These are phyloP conservation scores for Rhizomys pruinosus DNA, from an alignment of 2,113 vertebrate genomes.

Conservation along the genomic window DNA sequence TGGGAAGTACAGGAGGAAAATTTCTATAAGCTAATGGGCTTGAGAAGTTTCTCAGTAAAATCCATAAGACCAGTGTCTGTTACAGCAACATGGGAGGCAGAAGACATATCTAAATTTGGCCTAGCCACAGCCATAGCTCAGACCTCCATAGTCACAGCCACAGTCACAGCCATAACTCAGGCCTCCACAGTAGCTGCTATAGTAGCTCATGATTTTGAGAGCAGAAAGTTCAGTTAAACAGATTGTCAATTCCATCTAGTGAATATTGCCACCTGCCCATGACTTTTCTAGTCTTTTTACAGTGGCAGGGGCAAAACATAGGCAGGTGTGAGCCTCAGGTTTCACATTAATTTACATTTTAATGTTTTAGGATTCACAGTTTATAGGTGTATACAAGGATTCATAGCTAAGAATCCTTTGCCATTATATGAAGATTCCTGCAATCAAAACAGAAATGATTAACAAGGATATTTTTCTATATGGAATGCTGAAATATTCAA, in stretches of 20 bases:
- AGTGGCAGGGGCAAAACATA: neutral
- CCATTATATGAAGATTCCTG: neutral
- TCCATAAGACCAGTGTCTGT: neutral
- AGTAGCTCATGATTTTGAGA: neutral
- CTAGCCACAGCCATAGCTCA: neutral
- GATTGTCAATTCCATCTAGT: neutral
- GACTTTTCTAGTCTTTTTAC: neutral
- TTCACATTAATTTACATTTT: neutral
- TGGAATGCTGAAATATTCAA: neutral
- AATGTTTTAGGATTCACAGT: neutral
- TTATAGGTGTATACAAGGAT: neutral
- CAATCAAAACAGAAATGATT: neutral
- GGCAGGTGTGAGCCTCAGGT: neutral
- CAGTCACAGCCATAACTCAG: neutral
- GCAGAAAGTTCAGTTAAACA: neutral
- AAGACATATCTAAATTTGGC: neutral
- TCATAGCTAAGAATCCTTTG: neutral
- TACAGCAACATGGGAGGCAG: neutral
- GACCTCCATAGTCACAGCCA: neutral
- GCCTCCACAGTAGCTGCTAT: fast-evolving
- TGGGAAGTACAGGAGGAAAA: neutral
- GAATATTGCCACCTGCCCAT: neutral
- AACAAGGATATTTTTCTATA: neutral
- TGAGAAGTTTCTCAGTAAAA: neutral
- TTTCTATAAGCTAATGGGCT: neutral